Evolutionary conservation across 2,113 vertebrate genomes (phyloP).

Genomic region (Lipotes vexillifer): DNA sequence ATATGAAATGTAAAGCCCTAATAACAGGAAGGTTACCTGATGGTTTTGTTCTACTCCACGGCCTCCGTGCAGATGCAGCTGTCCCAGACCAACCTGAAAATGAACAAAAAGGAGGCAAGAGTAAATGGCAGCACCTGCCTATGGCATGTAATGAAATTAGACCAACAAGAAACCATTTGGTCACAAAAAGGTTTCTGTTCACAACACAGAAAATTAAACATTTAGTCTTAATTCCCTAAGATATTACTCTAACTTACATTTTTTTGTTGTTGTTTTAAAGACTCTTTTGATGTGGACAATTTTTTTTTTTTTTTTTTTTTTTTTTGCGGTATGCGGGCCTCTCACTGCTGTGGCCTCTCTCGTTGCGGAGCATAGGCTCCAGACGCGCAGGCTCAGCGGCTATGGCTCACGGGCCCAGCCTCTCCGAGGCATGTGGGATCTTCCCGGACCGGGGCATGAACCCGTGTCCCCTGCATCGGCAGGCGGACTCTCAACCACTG

Average conservation of each 20-base stretch:
- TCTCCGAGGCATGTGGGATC: no score
- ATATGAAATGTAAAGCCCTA: background rate
- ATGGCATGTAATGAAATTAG: background rate
- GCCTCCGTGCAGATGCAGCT: constrained; percentile 96
- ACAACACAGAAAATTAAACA: background rate
- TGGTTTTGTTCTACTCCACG: constrained; percentile 98
- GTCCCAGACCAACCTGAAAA: constrained; percentile 94
- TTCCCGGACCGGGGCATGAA: no score
- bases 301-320: no score
- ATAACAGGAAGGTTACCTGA: constrained; percentile 83
- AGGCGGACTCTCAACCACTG: no score
- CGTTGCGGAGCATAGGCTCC: no score
- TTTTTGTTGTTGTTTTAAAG: background rate
- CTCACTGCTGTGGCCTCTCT: no score
- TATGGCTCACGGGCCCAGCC: no score
- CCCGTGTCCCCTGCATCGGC: no score
- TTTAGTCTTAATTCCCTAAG: background rate
- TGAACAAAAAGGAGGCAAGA: background rate
- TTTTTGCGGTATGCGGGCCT: no score
- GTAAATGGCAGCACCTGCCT: background rate
- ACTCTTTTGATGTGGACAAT: no score
- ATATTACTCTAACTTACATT: background rate
- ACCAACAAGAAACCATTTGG: background rate
- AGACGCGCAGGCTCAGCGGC: no score
- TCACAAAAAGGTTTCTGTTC: background rate